A percentile compares a stretch with the other conserved stretches of the same genome.
phyloP scores from a whole-genome alignment of 2,888 invertebrate genomes.

The Lagria hirta region DNA sequence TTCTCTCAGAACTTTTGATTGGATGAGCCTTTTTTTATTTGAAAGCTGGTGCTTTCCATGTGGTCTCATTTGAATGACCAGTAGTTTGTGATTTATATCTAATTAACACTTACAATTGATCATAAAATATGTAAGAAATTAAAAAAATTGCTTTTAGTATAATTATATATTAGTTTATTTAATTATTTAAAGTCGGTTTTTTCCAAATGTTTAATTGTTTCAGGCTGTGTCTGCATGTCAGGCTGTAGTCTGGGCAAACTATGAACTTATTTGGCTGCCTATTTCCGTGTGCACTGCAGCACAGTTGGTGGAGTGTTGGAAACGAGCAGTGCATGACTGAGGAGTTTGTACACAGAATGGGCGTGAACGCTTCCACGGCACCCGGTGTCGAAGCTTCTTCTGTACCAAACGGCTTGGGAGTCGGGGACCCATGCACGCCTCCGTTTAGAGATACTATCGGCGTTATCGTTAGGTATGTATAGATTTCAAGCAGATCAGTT shows the following conservation, averaged over 20 bases:
- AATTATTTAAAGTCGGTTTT: too few species aligned
- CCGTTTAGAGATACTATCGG: conserved; percentile 49
- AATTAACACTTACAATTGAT: neutral
- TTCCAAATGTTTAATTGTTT: conserved; percentile 22
- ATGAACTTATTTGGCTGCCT: conserved; percentile 63
- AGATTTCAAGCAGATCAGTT: too few species aligned
- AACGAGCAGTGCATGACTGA: conserved; percentile 52
- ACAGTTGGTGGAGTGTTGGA: conserved; percentile 55
- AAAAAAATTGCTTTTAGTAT: too few species aligned
- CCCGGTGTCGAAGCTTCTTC: conserved; percentile 43
- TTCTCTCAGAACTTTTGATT: too few species aligned
- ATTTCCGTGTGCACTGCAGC: conserved; percentile 62
- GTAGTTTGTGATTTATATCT: too few species aligned
- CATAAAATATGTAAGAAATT: too few species aligned
- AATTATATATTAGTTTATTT: too few species aligned
- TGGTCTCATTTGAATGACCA: too few species aligned
- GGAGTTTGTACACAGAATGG: conserved; percentile 53
- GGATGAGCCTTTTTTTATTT: too few species aligned
- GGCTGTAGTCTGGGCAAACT: conserved; percentile 61
- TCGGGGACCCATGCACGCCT: conserved; percentile 42
- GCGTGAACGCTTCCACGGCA: conserved; percentile 52
- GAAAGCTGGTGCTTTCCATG: too few species aligned
- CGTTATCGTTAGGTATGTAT: conserved; percentile 44
- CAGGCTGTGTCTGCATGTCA: conserved; percentile 52
- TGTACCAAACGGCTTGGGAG: conserved; percentile 38